A percentile compares a stretch with the other conserved stretches of the same genome.
Conservation (phyloP, 2,888 invertebrate species). For the Hirtodrosophila cameraria region DNA sequence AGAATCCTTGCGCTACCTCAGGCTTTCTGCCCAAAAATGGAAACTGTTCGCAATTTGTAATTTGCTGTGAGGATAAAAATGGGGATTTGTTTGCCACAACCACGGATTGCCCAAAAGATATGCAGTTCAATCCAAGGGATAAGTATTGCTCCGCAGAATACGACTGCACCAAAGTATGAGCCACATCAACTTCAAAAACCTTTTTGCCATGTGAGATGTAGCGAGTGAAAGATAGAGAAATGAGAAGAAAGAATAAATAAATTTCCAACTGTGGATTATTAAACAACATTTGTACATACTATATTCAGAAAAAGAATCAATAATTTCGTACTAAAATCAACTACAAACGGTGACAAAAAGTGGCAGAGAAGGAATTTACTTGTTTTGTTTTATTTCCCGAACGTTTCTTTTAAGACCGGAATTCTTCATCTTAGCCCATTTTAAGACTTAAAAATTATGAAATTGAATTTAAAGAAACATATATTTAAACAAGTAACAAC, state of each 20-base stretch:
- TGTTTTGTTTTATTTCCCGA: too few species aligned
- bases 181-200: neutral
- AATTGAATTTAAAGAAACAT: too few species aligned
- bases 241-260: conserved; percentile 18
- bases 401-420: too few species aligned
- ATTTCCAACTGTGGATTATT: conserved; percentile 19
- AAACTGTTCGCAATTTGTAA: conserved; percentile 58
- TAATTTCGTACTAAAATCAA: too few species aligned
- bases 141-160: conserved; percentile 46
- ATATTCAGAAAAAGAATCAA: too few species aligned
- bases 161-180: conserved; percentile 37
- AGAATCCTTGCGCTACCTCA: conserved; percentile 49
- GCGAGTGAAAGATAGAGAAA: neutral
- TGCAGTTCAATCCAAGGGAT: conserved; percentile 58
- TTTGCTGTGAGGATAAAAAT: conserved; percentile 40
- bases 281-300: too few species aligned
- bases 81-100: conserved; percentile 7
- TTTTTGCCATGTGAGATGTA: neutral
- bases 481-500: too few species aligned
- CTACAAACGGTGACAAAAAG: too few species aligned
- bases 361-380: too few species aligned
- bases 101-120: conserved; percentile 51
- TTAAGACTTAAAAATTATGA: too few species aligned
- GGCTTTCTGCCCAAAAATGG: conserved; percentile 62
- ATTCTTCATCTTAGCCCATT: too few species aligned